A percentile compares a stretch with the other conserved stretches of the same genome.
These are phyloP conservation scores for Oreocharis arfaki DNA, from an alignment of 2,113 vertebrate genomes.

Conservation along the genomic window DNA sequence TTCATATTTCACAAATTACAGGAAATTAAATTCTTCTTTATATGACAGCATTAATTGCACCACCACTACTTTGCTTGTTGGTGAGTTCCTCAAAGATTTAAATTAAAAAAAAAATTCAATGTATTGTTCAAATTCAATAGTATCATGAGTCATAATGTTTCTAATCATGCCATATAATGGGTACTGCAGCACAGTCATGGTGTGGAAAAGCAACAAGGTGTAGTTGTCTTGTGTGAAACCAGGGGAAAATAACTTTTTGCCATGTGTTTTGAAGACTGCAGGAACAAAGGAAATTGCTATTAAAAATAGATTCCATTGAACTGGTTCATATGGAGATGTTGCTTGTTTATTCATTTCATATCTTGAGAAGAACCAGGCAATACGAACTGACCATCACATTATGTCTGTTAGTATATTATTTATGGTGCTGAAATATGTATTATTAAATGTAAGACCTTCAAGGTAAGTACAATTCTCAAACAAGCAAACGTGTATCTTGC, in stretches of 20 bases:
- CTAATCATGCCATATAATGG: neutral
- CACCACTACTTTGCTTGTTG: neutral
- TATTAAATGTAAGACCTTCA: neutral
- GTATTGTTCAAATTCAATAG: neutral
- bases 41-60: neutral
- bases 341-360: neutral
- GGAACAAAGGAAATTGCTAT: neutral
- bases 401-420: neutral
- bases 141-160: neutral
- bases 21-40: neutral
- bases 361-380: neutral
- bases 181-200: neutral
- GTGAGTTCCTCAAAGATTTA: neutral
- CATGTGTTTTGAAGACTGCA: neutral
- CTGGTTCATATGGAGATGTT: neutral
- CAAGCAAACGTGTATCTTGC: neutral
- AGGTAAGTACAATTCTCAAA: neutral
- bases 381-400: neutral
- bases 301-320: neutral
- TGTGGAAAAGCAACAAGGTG: neutral
- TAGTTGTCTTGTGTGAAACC: neutral
- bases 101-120: neutral
- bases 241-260: neutral
- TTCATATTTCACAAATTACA: neutral
- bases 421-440: neutral